Conservation (phyloP, 64 coral and sea anemone species). For the Porites australiensis region DNA sequence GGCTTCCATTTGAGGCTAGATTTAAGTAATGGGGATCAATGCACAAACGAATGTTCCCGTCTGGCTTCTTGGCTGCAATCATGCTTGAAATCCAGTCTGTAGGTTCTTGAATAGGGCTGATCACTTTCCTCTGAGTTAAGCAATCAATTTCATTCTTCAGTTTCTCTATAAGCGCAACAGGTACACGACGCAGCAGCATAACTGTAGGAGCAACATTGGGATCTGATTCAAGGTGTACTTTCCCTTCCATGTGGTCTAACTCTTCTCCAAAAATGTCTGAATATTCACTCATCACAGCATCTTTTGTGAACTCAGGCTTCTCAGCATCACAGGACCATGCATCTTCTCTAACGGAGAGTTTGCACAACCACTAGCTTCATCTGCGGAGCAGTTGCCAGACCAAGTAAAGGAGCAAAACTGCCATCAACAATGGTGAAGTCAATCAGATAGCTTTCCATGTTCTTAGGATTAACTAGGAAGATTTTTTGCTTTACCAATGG, state of each 20-base stretch:
- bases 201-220: not conserved
- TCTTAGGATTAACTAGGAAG: not conserved
- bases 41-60: no score
- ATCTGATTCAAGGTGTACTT: not conserved
- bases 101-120: not conserved
- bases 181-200: not conserved
- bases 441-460: no score
- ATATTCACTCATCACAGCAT: constrained; percentile 9
- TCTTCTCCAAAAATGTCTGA: constrained; percentile 29
- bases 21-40: no score
- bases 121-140: not conserved
- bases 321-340: no score
- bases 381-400: no score
- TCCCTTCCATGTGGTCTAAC: not conserved
- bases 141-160: not conserved
- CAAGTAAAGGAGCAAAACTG: not conserved
- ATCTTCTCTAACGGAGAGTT: no score
- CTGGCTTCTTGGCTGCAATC: not conserved
- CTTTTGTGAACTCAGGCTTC: constrained; percentile 9
- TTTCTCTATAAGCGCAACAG: not conserved
- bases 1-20: no score
- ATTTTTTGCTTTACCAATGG: not conserved
- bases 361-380: not conserved
- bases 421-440: not conserved
- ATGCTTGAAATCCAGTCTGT: not conserved